phyloP scores from a whole-genome alignment of 1,140 invertebrate genomes.

The Eueides isabella region DNA sequence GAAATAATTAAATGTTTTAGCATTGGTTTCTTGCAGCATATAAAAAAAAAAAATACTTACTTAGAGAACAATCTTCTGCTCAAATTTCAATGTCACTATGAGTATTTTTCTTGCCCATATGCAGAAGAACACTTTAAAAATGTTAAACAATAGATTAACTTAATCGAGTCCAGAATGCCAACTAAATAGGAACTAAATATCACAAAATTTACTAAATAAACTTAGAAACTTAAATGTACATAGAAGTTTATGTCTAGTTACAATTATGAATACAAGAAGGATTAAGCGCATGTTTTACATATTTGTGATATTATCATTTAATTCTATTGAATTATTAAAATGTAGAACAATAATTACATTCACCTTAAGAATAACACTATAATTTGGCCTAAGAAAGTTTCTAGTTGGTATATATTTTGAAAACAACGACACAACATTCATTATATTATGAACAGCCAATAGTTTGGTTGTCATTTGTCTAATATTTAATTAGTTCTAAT shows the following conservation, averaged over 20 bases:
- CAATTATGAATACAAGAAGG: background rate
- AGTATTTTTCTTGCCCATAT: too few species aligned
- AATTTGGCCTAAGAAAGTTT: constrained; percentile 3
- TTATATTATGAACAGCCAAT: too few species aligned
- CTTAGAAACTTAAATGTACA: background rate
- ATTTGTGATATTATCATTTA: background rate
- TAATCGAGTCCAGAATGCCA: background rate
- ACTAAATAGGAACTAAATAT: constrained; percentile 18
- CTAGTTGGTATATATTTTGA: background rate
- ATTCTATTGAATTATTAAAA: background rate
- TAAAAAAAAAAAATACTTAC: too few species aligned
- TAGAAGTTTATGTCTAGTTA: background rate
- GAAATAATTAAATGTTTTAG: too few species aligned
- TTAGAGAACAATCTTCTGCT: too few species aligned
- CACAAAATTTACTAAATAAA: constrained; percentile 6
- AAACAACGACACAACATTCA: too few species aligned
- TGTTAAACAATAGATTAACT: too few species aligned
- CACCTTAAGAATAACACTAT: background rate
- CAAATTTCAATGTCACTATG: too few species aligned
- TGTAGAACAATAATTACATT: background rate
- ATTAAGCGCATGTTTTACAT: background rate
- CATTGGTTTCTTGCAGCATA: too few species aligned
- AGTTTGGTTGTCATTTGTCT: background rate
- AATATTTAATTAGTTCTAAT: too few species aligned
- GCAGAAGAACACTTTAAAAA: too few species aligned